phyloP scores from a whole-genome alignment of 2,797 vertebrate species.

The Hirundo rustica region DNA sequence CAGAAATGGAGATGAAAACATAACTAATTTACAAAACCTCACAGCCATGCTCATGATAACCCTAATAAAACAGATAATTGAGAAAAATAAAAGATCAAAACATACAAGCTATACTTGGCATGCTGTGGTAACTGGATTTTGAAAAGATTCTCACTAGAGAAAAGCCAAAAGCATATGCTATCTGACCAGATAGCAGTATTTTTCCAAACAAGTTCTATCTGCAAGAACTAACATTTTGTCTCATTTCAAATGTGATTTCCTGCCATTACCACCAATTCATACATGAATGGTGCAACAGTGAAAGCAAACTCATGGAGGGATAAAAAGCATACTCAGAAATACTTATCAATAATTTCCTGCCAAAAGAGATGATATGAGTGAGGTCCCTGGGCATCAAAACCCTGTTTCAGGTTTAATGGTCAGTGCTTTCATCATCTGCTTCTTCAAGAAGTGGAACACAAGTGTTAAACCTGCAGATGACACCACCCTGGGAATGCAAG shows the following conservation, averaged over 20 bases:
- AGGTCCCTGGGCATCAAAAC: neutral
- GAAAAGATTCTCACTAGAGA: neutral
- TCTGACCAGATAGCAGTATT: neutral
- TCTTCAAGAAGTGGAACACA: neutral
- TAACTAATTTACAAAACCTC: neutral
- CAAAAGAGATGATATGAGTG: neutral
- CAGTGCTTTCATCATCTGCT: neutral
- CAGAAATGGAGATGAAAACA: neutral
- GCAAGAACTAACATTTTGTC: neutral
- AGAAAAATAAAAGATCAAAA: neutral
- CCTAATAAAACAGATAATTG: neutral
- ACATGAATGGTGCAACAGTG: neutral
- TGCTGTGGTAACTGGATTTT: neutral
- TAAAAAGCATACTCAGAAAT: neutral
- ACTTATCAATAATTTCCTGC: neutral
- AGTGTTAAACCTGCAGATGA: neutral
- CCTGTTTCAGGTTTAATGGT: neutral
- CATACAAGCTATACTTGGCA: neutral
- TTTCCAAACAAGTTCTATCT: neutral
- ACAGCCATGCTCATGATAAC: rapidly evolving
- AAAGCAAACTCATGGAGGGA: neutral
- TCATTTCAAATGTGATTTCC: neutral
- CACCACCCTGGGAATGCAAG: neutral
- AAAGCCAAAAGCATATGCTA: neutral
- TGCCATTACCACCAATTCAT: neutral